Evolutionary conservation across 2,888 invertebrate genomes (phyloP), one percentile per base, ranked within the genome.

Genomic region (Bombylius discolor): DNA sequence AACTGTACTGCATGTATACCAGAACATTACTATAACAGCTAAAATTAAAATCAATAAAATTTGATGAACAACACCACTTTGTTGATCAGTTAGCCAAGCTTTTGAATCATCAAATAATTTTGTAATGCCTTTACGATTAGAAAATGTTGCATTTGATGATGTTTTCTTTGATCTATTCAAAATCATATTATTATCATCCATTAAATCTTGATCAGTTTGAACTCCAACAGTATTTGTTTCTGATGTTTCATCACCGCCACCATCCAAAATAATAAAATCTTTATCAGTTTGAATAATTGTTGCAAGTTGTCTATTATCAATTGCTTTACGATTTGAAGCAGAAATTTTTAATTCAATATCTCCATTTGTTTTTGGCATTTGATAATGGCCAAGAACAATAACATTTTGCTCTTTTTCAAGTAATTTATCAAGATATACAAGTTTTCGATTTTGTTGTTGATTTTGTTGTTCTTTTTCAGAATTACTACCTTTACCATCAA

Each of bases 1-100:
- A 39, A 84, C 85, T 74, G 87, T 84, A 70, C 82, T 81, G 66
- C 83, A 79, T 47, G 86, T 78, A 68, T 87, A 87, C 84, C 84
- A 87, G 68, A 85, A 83, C 81, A 87, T 81, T 31, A 81, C 79
- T 58, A 87, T 77, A 56, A 87, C 82, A 59, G 83, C 77, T 50
- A 85, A 82, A 39, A 82, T 77, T 50, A 87, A 74, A 55, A 87
- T 78, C 42, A 86, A 81, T 4, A 88, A 70, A 31, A 81, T 78
- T 49, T 87, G 76, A 70, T 87, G 87, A 2, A 87, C 71, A 5
- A 80, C 83, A 66, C 85, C 84, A 67, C 86, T 87, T 63, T 88
- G 88, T 65, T 88, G 86, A 64, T 85, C 84, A 66, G 83, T 81
- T 0, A 87, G 71, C 86, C 86, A 88, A 6, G 51, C 45, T 51